A percentile compares a stretch with the other conserved stretches of the same genome.
Conservation (phyloP, 2,113 vertebrate genomes). For the Salvator merianae region DNA sequence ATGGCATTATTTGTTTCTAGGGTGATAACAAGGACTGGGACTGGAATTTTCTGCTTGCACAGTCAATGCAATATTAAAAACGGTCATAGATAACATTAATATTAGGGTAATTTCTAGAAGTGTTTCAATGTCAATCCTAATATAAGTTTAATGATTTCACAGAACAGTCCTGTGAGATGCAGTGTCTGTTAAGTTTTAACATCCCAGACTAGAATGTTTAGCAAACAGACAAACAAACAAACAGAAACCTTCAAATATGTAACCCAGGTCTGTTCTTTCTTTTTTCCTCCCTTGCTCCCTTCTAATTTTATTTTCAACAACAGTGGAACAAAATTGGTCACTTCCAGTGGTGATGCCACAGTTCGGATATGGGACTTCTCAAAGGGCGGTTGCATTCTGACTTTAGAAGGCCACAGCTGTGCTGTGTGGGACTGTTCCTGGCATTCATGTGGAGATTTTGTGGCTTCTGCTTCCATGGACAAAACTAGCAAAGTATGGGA, state of each 20-base stretch:
- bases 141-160: neutral
- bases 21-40: no score
- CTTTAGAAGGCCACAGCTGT: constrained; percentile 73
- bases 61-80: neutral
- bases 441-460: constrained; percentile 78
- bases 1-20: no score
- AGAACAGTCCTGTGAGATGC: neutral
- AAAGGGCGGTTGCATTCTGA: constrained; percentile 67
- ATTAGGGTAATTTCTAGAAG: neutral
- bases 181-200: neutral
- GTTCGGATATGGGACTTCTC: constrained; percentile 77
- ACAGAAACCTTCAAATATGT: neutral
- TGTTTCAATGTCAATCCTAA: neutral
- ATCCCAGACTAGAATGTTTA: neutral
- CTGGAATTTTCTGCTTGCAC: no score
- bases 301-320: neutral
- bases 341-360: constrained; percentile 75
- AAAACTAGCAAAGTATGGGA: constrained; percentile 81
- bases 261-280: neutral
- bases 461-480: constrained; percentile 86
- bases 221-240: no score
- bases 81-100: neutral
- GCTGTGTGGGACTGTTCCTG: constrained; percentile 80
- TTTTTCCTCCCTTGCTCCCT: no score
- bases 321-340: constrained; percentile 75